These are phyloP conservation scores for Drosophila truncata DNA, from an alignment of 1,140 invertebrate genomes.

Conservation along the genomic window DNA sequence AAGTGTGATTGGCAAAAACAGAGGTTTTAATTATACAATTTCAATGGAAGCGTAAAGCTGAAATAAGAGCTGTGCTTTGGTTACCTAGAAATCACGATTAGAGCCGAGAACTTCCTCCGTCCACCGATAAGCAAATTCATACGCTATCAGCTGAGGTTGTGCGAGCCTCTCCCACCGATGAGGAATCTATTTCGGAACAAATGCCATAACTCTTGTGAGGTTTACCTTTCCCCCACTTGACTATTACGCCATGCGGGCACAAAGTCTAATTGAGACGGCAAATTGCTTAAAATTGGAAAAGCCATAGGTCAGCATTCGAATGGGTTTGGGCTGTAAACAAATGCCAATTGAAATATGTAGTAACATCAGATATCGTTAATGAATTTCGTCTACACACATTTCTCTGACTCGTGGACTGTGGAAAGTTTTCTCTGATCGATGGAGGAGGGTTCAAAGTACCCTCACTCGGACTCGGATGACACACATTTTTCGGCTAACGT, in stretches of 20 bases:
- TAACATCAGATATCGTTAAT: conserved; percentile 44
- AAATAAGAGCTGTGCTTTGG: conserved; percentile 17
- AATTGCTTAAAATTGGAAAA: conserved; percentile 61
- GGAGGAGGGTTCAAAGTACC: conserved; percentile 59
- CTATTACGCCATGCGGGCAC: conserved; percentile 47
- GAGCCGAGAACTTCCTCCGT: conserved; percentile 21
- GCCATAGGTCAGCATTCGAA: conserved; percentile 42
- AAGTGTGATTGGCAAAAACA: conserved; percentile 16
- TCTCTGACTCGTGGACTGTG: conserved; percentile 30
- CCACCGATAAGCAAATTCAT: conserved; percentile 63
- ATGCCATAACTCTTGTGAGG: conserved; percentile 38
- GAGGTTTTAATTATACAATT: conserved; percentile 20
- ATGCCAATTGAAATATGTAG: conserved; percentile 32
- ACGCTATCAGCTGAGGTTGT: conserved; percentile 52
- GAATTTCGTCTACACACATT: conserved; percentile 19
- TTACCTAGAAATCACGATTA: conserved; percentile 27
- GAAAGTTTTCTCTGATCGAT: conserved; percentile 54
- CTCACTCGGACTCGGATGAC: conserved; percentile 31
- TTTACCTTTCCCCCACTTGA: conserved; percentile 26
- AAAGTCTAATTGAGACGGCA: conserved; percentile 54
- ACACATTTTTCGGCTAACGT: conserved; percentile 45
- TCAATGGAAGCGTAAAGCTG: conserved; percentile 1
- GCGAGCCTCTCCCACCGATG: conserved; percentile 17
- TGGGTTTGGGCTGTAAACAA: conserved; percentile 30
- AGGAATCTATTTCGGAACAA: conserved; percentile 43